Conservation (phyloP, 1,140 invertebrate genomes). For the Halesus radiatus region DNA sequence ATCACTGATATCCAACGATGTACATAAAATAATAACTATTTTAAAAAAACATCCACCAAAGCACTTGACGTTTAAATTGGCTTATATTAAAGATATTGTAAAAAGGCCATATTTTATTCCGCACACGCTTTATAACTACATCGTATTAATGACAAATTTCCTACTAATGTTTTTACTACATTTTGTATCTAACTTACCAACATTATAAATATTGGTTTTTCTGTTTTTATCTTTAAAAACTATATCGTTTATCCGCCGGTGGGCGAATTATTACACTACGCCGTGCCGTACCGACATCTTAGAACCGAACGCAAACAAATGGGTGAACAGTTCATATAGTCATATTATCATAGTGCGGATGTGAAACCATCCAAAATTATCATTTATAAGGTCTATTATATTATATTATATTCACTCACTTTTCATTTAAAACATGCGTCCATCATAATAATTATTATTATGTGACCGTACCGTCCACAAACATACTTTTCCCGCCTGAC, state of each 20-base stretch:
- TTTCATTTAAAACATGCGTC: too few species aligned
- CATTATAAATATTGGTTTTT: slow-evolving; percentile 53
- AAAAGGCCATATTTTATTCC: slow-evolving; percentile 56
- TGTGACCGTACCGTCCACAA: too few species aligned
- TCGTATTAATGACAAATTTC: slow-evolving; percentile 43
- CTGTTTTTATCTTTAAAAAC: slow-evolving; percentile 16
- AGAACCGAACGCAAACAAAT: not conserved
- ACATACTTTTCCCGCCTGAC: too few species aligned
- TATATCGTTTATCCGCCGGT: slow-evolving; percentile 10
- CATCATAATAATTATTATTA: too few species aligned
- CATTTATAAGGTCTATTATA: not conserved
- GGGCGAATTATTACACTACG: slow-evolving; percentile 1
- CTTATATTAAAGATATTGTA: slow-evolving; percentile 48
- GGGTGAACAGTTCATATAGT: too few species aligned
- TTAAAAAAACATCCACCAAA: slow-evolving; percentile 13
- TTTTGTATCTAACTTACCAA: slow-evolving; percentile 51
- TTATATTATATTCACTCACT: not conserved
- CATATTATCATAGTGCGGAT: not conserved
- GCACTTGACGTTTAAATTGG: slow-evolving; percentile 14
- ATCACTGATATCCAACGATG: not conserved
- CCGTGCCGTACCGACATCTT: not conserved
- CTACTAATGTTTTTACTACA: slow-evolving; percentile 49
- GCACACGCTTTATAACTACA: slow-evolving; percentile 50
- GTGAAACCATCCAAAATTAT: slow-evolving; percentile 5
- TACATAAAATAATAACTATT: slow-evolving; percentile 2